Percentiles rank a stretch among this genome's conserved stretches.
phyloP scores from a whole-genome alignment of 2,888 invertebrate species.

The Nebria brevicollis region DNA sequence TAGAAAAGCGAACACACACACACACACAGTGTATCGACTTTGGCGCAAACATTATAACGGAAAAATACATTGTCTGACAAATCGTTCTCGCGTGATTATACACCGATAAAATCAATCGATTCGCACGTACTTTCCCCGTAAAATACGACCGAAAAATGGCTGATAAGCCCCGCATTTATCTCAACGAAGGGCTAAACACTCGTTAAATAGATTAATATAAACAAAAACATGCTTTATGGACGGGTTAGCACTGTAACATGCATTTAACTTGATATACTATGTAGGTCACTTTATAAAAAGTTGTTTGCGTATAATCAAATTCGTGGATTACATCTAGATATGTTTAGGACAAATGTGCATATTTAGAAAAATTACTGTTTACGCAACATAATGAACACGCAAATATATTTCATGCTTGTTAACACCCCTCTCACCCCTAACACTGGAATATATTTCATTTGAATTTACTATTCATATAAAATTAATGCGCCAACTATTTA shows the following conservation, averaged over 20 bases:
- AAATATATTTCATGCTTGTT: slow-evolving; percentile 13
- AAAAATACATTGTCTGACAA: not conserved
- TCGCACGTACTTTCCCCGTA: not conserved
- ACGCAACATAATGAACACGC: not conserved
- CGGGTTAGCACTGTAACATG: slow-evolving; percentile 3
- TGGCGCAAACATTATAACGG: not conserved
- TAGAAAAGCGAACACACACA: not conserved
- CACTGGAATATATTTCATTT: slow-evolving; percentile 10
- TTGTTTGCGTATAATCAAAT: too few relatives aligned
- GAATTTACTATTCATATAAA: slow-evolving; percentile 37
- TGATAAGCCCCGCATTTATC: not conserved
- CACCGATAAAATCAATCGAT: not conserved
- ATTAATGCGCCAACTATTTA: slow-evolving; percentile 41
- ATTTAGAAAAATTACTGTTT: too few relatives aligned
- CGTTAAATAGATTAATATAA: not conserved
- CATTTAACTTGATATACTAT: slow-evolving; percentile 14
- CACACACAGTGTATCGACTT: not conserved
- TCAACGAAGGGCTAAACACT: not conserved
- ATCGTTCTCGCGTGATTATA: not conserved
- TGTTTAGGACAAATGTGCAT: too few relatives aligned
- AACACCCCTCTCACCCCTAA: too few relatives aligned
- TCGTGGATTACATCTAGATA: too few relatives aligned
- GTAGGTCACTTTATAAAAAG: too few relatives aligned
- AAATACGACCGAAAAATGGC: not conserved
- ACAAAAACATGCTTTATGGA: not conserved